Percentiles rank a stretch among this genome's conserved stretches.
phyloP scores from a whole-genome alignment of 2,888 invertebrate genomes.

The Caenorhabditis angaria region DNA sequence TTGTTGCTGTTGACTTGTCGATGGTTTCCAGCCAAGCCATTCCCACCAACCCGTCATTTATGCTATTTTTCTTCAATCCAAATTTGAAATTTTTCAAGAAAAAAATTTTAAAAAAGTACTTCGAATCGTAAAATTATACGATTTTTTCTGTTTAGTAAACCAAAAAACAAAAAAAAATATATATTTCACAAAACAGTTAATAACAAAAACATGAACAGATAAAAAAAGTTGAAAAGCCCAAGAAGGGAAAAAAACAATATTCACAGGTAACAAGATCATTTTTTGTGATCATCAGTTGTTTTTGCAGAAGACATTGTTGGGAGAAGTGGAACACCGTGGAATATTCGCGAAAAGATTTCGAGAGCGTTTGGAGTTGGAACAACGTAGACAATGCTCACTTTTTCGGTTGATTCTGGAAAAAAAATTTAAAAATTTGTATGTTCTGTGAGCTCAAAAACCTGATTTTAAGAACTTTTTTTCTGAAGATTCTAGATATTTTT shows the following conservation, averaged over 20 bases:
- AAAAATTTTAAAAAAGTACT: too few species aligned
- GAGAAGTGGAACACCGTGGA: conserved; percentile 30
- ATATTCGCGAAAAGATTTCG: conserved; percentile 51
- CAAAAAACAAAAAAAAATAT: neutral
- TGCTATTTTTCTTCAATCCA: neutral
- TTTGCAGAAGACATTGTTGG: conserved; percentile 7
- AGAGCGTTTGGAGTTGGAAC: conserved; percentile 42
- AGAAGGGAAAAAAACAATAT: neutral
- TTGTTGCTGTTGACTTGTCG: conserved; percentile 9
- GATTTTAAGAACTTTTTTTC: too few species aligned
- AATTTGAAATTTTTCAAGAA: neutral
- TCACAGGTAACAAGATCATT: neutral
- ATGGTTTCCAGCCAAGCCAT: conserved; percentile 28
- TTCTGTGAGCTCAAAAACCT: conserved; percentile 2
- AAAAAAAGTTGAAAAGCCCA: neutral
- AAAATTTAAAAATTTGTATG: neutral
- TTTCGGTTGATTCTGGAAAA: conserved; percentile 10
- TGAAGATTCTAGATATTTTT: too few species aligned
- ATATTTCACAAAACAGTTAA: neutral
- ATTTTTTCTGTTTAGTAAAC: neutral
- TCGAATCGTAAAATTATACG: neutral
- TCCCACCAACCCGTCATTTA: conserved; percentile 32
- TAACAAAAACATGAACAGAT: neutral
- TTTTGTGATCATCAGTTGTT: neutral
- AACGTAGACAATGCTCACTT: conserved; percentile 15